Base-by-base conservation (phyloP, 2,797 vertebrate genomes). In the Psittacula derbiana region DNA sequence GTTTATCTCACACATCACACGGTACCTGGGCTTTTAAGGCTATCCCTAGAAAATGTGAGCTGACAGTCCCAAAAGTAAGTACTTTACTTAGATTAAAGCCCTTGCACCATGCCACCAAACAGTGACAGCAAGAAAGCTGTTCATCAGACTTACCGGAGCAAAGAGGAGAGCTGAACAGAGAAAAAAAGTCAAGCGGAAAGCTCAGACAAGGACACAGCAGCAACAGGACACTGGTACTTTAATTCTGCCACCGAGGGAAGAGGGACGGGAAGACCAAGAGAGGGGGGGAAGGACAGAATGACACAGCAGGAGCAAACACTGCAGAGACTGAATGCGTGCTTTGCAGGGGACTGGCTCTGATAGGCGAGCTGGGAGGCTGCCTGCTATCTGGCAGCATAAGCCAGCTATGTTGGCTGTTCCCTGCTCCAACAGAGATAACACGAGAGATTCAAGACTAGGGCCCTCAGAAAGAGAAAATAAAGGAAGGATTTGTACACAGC, bases 111-210 rank as follows among this genome's bases (percentile, higher is more conserved):
- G 28, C 40, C 92, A 81, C 41, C 74, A 65, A 74, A n/a, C 72
- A 94, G 44, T 18, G 50, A 78, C 66, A 87, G 81, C 69, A 70
- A 62, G 61, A 57, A 95, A 96, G 79, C 36, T 52, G 67, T 92
- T 95, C 64, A 55, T 91, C 86, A 93, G 76, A 98, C 98, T 98
- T 97, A 98, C 98, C 98, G 5, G 90, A 93, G 81, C 28, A 95
- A 92, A 92, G 74, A 94, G 92, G 78, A 90, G 80, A 94, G 96
- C 67, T 82, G 94, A 95, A 62, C 71, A 78, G 92, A 96, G 90
- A 69, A 87, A 82, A 86, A 96, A 82, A 38, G 94, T 86, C 44
- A 5, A 58, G 79, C 78, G 71, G 93, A 96, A 90, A 93, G 70
- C 92, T 95, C 86, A 97, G 91, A 86, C 85, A 91, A 92, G 95